These are phyloP conservation scores for Julus scanicus DNA, from an alignment of 2,888 invertebrate genomes.

Conservation along the genomic window DNA sequence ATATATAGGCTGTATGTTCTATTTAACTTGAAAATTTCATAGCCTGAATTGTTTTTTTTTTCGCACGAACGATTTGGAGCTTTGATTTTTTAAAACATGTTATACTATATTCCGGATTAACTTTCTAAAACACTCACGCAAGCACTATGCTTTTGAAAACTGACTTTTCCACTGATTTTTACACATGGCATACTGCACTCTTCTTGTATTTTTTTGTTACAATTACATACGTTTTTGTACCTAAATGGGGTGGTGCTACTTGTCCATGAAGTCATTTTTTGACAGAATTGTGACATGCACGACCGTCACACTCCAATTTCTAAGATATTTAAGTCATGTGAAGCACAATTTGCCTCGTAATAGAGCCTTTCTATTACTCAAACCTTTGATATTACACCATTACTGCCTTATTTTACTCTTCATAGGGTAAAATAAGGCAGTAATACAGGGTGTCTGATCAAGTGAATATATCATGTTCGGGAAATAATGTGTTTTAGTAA, in stretches of 20 bases:
- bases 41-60: neutral
- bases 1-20: conserved; percentile 18
- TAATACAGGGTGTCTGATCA: neutral
- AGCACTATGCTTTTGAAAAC: neutral
- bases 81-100: neutral
- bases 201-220: neutral
- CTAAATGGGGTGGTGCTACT: conserved; percentile 13
- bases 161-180: neutral
- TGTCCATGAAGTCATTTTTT: conserved; percentile 44
- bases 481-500: neutral
- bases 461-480: neutral
- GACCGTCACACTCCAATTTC: conserved; percentile 44
- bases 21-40: conserved; percentile 25
- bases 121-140: neutral
- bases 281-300: conserved; percentile 25
- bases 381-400: neutral
- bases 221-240: neutral
- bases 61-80: neutral
- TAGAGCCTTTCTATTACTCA: neutral
- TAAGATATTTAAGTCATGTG: neutral
- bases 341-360: neutral
- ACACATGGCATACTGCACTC: neutral
- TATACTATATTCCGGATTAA: neutral
- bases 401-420: neutral
- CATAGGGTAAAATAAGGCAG: neutral